Base-by-base conservation (phyloP, 30 jellyfish, hydroid and myxozoan species). In the Clytia hemisphaerica region DNA sequence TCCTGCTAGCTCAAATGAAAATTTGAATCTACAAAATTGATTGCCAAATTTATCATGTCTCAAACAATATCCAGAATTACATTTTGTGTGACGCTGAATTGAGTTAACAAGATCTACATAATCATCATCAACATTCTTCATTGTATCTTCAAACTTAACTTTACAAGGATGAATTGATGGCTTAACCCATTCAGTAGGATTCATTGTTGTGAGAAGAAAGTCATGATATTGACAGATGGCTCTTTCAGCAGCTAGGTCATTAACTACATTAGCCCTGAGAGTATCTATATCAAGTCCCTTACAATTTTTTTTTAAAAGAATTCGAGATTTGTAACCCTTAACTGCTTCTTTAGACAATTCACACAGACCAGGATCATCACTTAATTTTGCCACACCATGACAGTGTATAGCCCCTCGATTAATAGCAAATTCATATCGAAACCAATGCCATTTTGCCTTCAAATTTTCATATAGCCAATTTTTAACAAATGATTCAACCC, bases 141-240 rank as follows among this genome's bases (percentile, higher is more conserved):
- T 58, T 4, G 61, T 30, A 30, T 38, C 72, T 12, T 26, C 15
- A 57, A 51, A 72, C 29, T 29, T 19, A 47, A 30, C 44, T 30
- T 72, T 72, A 28, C 75, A 72, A 22, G 84, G 84, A 66, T 72
- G 84, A 72, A 72, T 36, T 22, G 21, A 24, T 53, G 76, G 84
- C 60, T 72, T 72, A 33, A 40, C 14, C 47, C 59, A 53, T n/a
- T 72, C 84, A 27, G 21, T 75, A 18, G 84, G 84, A 50, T 58
- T 54, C 21, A 53, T 59, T 28, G 61, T 72, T 38, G 44, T 29
- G 34, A 72, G 37, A 22, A 72, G 58, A 40, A 45, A 59, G 42
- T 72, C 84, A 21, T 58, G 75, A 45, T 72, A 72, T 53, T 58
- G 76, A 37, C 84, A 72, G 15, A 72, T 33, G 37, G 35, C 40